These are phyloP conservation scores for Trichonephila inaurata DNA, from an alignment of 1,140 invertebrate species.

Conservation along the genomic window DNA sequence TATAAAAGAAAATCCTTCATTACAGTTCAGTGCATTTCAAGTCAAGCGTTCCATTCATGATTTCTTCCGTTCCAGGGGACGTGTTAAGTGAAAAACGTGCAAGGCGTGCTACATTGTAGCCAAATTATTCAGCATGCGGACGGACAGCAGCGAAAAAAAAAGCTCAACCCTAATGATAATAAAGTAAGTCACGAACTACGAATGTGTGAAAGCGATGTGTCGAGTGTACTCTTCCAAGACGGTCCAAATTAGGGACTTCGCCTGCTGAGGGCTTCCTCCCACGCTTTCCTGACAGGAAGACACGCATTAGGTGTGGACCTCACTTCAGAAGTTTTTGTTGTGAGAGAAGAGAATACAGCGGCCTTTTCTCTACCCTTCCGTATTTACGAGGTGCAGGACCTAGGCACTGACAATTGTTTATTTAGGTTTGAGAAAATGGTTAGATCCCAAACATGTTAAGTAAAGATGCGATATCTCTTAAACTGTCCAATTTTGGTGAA, in stretches of 20 bases:
- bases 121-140: neutral
- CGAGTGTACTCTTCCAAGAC: constrained; percentile 20
- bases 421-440: no score
- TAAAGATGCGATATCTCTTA: no score
- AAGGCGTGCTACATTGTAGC: neutral
- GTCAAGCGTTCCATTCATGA: no score
- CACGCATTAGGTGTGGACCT: neutral
- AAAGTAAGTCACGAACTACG: neutral
- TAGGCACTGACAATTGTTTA: no score
- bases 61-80: no score
- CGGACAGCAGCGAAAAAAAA: neutral
- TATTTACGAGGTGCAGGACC: no score
- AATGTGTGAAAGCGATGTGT: neutral
- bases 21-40: no score
- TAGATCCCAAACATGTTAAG: no score
- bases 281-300: constrained; percentile 32
- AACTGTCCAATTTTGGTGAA: no score
- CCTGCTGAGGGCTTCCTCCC: neutral
- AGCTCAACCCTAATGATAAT: neutral
- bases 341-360: neutral
- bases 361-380: no score
- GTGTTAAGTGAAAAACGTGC: no score
- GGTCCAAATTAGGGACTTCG: constrained; percentile 13
- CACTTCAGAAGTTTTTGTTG: neutral
- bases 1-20: no score